Evolutionary conservation across 2,888 invertebrate genomes (phyloP).

Genomic region (Heliconius charithonia): DNA sequence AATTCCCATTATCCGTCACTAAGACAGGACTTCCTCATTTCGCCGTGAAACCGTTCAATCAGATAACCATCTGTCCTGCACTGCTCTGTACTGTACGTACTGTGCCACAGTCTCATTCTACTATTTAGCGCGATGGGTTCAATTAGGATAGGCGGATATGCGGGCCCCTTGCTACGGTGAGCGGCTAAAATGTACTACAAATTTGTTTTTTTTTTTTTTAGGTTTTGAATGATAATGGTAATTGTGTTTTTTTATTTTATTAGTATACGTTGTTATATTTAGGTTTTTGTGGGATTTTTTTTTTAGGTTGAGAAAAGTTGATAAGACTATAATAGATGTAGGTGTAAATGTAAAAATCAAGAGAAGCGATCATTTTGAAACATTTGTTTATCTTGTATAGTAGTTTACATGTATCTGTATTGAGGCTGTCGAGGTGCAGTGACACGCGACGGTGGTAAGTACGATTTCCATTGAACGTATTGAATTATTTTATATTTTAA

Average conservation of each 20-base stretch:
- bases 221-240: neutral
- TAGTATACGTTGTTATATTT: neutral
- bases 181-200: slow-evolving; percentile 32
- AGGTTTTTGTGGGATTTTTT: too few species aligned
- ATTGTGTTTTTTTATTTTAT: neutral
- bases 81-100: slow-evolving; percentile 39
- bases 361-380: too few species aligned
- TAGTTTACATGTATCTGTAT: too few species aligned
- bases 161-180: slow-evolving; percentile 73
- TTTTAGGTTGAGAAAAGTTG: too few species aligned
- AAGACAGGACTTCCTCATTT: slow-evolving; percentile 79
- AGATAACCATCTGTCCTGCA: slow-evolving; percentile 69
- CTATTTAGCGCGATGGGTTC: slow-evolving; percentile 82
- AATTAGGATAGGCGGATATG: slow-evolving; percentile 82
- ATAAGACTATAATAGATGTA: too few species aligned
- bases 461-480: too few species aligned
- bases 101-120: slow-evolving; percentile 65
- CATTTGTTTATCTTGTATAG: too few species aligned
- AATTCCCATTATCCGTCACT: slow-evolving; percentile 65
- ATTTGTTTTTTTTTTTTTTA: too few species aligned
- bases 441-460: too few species aligned
- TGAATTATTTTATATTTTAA: too few species aligned
- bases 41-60: slow-evolving; percentile 72
- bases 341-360: too few species aligned
- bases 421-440: too few species aligned